Conservation (phyloP, 2,888 invertebrate genomes). For the Spilosoma lubricipeda region DNA sequence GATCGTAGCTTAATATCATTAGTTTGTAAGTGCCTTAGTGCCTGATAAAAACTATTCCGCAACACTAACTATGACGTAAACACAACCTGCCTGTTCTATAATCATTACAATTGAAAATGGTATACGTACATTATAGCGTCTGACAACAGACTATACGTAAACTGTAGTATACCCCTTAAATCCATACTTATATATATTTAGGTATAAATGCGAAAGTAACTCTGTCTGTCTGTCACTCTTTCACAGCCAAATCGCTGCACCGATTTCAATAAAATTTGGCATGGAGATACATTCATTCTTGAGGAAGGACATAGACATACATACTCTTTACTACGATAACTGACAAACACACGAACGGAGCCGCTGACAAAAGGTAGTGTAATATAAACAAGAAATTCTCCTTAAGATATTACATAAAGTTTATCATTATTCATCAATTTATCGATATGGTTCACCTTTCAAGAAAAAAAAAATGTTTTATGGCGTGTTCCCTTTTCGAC, state of each 20-base stretch:
- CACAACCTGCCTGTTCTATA: background rate
- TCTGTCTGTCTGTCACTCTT: no score
- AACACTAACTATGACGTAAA: background rate
- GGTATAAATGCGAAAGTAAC: no score
- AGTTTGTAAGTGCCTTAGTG: background rate
- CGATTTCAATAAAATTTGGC: no score
- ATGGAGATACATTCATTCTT: no score
- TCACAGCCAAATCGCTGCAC: no score
- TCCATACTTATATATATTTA: no score
- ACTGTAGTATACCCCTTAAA: background rate
- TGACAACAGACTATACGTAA: background rate
- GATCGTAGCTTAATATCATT: background rate
- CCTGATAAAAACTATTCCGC: background rate
- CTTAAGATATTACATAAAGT: background rate
- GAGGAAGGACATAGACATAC: no score
- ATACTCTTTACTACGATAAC: no score
- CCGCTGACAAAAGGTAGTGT: no score
- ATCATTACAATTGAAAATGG: background rate
- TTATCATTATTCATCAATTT: slow-evolving; percentile 51
- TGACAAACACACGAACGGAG: no score
- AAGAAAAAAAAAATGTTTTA: slow-evolving; percentile 73
- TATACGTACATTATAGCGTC: background rate
- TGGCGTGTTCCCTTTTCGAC: slow-evolving; percentile 74
- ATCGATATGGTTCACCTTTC: slow-evolving; percentile 62
- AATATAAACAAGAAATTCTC: background rate